Evolutionary conservation across 2,797 vertebrate genomes (phyloP).

Genomic region (Ptychobarbus kaznakovi): DNA sequence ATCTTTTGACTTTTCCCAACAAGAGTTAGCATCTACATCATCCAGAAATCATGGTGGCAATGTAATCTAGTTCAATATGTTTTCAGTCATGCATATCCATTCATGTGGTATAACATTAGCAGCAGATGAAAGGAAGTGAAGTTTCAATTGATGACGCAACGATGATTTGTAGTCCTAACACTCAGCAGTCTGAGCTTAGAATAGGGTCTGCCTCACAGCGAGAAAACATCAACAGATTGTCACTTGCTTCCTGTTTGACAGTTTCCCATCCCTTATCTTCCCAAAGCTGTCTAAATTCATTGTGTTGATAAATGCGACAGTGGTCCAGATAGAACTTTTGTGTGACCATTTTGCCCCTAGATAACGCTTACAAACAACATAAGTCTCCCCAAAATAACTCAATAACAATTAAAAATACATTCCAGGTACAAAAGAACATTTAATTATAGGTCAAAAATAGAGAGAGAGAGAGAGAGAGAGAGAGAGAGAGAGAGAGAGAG

Average conservation of each 20-base stretch:
- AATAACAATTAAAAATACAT: not conserved
- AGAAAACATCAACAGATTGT: constrained; percentile 48
- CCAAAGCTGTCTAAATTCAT: constrained; percentile 33
- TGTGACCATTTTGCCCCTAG: constrained; percentile 1
- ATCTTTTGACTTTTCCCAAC: not conserved
- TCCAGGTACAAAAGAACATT: not conserved
- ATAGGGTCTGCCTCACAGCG: constrained; percentile 34
- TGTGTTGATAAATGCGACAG: constrained; percentile 28
- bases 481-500: not conserved
- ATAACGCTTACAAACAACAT: constrained; percentile 8
- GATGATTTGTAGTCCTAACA: constrained; percentile 38
- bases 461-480: not conserved
- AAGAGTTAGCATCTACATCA: not conserved
- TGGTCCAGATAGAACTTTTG: constrained; percentile 22
- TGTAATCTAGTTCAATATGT: not conserved
- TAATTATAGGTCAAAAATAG: not conserved
- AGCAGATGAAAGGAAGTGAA: constrained; percentile 30
- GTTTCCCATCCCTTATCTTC: constrained; percentile 45
- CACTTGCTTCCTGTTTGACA: constrained; percentile 54
- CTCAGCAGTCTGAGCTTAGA: constrained; percentile 15
- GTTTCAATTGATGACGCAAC: constrained; percentile 65
- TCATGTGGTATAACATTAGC: not conserved
- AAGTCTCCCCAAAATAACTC: constrained; percentile 8
- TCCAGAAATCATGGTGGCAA: not conserved
- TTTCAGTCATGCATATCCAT: not conserved